A percentile compares a stretch with the other conserved stretches of the same genome.
Conservation (phyloP, 2,797 vertebrate genomes). For the Microctenopoma lineatum region DNA sequence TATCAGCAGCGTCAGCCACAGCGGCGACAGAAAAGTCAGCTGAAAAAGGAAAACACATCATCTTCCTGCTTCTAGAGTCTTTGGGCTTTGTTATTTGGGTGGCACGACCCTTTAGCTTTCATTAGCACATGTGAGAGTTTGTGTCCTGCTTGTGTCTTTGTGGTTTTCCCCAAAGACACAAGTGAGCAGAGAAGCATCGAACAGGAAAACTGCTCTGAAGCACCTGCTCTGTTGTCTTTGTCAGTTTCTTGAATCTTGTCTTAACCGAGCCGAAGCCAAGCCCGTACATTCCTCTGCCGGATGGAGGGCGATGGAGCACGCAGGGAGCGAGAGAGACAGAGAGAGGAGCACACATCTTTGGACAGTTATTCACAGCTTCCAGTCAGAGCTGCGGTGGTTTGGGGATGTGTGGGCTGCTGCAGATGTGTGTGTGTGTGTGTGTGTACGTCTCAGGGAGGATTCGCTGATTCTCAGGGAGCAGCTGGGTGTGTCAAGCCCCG, state of each 20-base stretch:
- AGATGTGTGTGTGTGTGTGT: slow-evolving; percentile 16
- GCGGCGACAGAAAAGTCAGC: neutral
- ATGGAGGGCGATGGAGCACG: slow-evolving; percentile 56
- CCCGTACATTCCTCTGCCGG: slow-evolving; percentile 61
- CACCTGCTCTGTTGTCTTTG: slow-evolving; percentile 11
- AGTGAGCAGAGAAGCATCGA: no score
- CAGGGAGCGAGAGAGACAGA: slow-evolving; percentile 7
- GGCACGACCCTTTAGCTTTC: no score
- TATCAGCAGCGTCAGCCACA: neutral
- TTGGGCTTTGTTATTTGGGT: no score
- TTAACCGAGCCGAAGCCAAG: slow-evolving; percentile 58
- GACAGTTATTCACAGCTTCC: slow-evolving; percentile 60
- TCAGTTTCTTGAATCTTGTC: slow-evolving; percentile 50
- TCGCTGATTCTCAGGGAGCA: slow-evolving; percentile 48
- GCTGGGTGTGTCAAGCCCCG: slow-evolving; percentile 54
- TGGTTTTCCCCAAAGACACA: neutral
- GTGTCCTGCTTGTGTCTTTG: neutral
- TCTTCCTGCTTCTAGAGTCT: no score
- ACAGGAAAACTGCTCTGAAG: neutral
- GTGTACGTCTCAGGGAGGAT: slow-evolving; percentile 16
- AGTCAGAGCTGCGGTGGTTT: slow-evolving; percentile 60
- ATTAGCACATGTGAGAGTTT: neutral
- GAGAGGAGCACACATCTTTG: slow-evolving; percentile 64
- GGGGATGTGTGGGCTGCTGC: slow-evolving; percentile 43
- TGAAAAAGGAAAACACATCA: no score